Conservation (phyloP, 64 coral and sea anemone species). For the Hydrozoanthus tunicans region DNA sequence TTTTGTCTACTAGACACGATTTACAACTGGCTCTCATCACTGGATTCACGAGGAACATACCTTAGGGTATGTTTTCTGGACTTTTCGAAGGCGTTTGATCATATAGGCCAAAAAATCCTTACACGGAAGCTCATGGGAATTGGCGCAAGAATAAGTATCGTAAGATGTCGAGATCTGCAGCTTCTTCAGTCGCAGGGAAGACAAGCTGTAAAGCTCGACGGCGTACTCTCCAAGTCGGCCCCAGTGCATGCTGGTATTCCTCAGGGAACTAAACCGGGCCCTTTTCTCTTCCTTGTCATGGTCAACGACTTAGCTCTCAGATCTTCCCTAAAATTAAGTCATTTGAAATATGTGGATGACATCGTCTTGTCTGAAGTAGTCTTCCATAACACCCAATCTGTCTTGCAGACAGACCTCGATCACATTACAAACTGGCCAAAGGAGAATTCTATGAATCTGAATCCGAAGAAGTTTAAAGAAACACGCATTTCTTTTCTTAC, state of each 20-base stretch:
- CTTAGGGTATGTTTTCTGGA: too few species aligned
- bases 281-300: neutral
- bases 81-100: conserved; percentile 39
- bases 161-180: conserved; percentile 13
- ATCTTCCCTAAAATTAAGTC: too few species aligned
- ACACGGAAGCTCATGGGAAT: conserved; percentile 7
- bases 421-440: too few species aligned
- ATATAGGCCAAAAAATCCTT: conserved; percentile 31
- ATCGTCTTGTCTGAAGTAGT: too few species aligned
- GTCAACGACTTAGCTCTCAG: too few species aligned
- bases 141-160: neutral
- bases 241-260: conserved; percentile 11
- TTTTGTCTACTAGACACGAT: conserved; percentile 44
- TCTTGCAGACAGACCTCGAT: too few species aligned
- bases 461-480: too few species aligned
- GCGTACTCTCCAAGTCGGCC: neutral
- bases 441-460: too few species aligned
- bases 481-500: too few species aligned
- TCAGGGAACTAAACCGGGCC: conserved; percentile 27
- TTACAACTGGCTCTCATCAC: conserved; percentile 8
- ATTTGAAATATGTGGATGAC: too few species aligned
- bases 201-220: conserved; percentile 8
- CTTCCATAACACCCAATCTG: too few species aligned
- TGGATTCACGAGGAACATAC: neutral
- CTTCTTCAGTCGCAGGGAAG: conserved; percentile 18